Evolutionary conservation across 2,797 vertebrate species (phyloP).

Genomic region (Sarcoramphus papa): DNA sequence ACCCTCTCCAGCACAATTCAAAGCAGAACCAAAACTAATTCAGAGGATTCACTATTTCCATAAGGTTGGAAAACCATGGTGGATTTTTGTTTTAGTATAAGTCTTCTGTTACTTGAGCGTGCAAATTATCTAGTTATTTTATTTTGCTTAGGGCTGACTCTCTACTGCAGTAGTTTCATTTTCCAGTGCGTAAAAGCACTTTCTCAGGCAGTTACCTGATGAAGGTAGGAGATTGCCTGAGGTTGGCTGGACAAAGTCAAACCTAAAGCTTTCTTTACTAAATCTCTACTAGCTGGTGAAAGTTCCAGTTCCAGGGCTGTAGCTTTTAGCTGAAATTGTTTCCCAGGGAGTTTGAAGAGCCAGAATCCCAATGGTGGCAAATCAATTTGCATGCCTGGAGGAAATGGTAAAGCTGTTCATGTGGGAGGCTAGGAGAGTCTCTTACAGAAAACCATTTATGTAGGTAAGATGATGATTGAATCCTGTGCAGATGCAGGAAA

Average conservation of each 20-base stretch:
- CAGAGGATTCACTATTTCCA: background rate
- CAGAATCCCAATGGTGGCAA: background rate
- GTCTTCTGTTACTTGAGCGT: background rate
- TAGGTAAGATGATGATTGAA: background rate
- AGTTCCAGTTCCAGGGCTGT: background rate
- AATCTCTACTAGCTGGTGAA: background rate
- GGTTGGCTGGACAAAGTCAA: background rate
- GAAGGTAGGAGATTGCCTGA: background rate
- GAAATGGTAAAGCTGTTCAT: background rate
- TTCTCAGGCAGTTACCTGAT: background rate
- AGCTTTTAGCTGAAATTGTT: background rate
- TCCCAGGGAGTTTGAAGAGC: background rate
- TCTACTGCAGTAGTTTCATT: background rate
- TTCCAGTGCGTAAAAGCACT: background rate
- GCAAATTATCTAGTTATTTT: background rate
- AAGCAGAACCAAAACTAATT: background rate
- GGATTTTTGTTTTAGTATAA: background rate
- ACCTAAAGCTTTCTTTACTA: background rate
- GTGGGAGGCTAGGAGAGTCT: background rate
- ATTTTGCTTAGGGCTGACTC: background rate
- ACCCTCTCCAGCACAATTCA: background rate
- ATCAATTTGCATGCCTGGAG: background rate
- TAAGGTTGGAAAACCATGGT: accelerated
- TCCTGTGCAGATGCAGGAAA: background rate
- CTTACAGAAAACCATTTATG: accelerated